These are phyloP conservation scores for Bucorvus abyssinicus DNA, from an alignment of 2,797 vertebrate genomes.

Conservation along the genomic window DNA sequence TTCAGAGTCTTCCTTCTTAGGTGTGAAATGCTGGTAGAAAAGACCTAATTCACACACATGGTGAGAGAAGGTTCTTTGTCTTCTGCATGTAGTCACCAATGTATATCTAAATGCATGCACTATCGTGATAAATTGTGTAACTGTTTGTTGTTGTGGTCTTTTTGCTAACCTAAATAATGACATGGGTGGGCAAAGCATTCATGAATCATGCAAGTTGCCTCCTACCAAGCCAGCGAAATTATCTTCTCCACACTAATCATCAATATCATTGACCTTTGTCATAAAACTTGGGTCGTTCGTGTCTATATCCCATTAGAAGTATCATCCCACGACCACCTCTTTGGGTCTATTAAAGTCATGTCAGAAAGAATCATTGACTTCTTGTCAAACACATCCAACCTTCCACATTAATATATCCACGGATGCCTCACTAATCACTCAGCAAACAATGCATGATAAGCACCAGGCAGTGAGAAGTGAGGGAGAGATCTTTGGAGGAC, in stretches of 20 bases:
- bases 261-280: constrained; percentile 77
- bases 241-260: constrained; percentile 70
- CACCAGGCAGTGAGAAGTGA: background rate
- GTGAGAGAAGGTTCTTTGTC: background rate
- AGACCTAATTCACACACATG: accelerated
- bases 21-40: background rate
- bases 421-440: constrained; percentile 61
- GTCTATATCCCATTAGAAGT: constrained; percentile 71
- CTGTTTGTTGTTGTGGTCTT: background rate
- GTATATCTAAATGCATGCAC: background rate
- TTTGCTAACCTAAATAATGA: background rate
- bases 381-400: constrained; percentile 72
- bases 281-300: constrained; percentile 72
- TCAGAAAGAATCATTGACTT: constrained; percentile 79
- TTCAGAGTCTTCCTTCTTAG: background rate
- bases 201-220: constrained; percentile 70
- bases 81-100: background rate
- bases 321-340: constrained; percentile 74
- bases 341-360: constrained; percentile 72
- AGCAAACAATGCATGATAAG: constrained; percentile 49
- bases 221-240: constrained; percentile 71
- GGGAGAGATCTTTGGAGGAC: background rate
- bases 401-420: constrained; percentile 67
- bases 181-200: background rate
- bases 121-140: background rate